Evolutionary conservation across 2,888 invertebrate species (phyloP).

Genomic region (Diplazon laetatorius): DNA sequence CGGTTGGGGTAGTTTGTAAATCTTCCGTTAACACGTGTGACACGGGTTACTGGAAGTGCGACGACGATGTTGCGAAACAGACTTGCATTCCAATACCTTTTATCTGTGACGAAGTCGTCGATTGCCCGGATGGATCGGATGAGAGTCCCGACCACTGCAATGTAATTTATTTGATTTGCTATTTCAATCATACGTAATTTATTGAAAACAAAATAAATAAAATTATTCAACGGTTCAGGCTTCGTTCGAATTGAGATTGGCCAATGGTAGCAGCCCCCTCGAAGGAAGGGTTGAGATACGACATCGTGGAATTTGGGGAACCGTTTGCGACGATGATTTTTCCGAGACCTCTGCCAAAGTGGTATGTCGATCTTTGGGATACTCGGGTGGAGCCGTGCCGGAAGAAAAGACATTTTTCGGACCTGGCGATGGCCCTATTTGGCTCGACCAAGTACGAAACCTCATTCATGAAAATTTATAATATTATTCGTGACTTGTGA

Average conservation of each 20-base stretch:
- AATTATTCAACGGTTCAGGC: conserved; percentile 80
- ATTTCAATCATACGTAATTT: background rate
- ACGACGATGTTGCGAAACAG: conserved; percentile 84
- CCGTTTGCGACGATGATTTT: conserved; percentile 91
- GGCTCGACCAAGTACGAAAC: conserved; percentile 88
- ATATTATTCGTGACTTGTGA: too few species aligned
- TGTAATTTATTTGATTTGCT: conserved; percentile 78
- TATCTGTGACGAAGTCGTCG: conserved; percentile 86
- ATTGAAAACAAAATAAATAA: background rate
- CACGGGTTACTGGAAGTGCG: conserved; percentile 86
- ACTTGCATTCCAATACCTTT: conserved; percentile 86
- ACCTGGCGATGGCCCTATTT: conserved; percentile 86
- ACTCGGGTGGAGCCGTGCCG: conserved; percentile 83
- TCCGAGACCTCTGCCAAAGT: conserved; percentile 86
- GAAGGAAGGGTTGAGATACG: conserved; percentile 89
- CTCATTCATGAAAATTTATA: too few species aligned
- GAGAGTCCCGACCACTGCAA: conserved; percentile 85
- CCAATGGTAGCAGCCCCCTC: conserved; percentile 83
- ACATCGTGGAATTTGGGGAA: conserved; percentile 89
- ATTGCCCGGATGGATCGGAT: conserved; percentile 87
- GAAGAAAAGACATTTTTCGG: conserved; percentile 85
- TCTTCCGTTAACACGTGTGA: conserved; percentile 85
- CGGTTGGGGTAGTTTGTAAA: conserved; percentile 87
- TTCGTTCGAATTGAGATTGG: conserved; percentile 85
- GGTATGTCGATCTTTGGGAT: conserved; percentile 85